Evolutionary conservation across 35 echinoderm and acorn worm genomes (phyloP).

Genomic region (Apostichopus californicus): DNA sequence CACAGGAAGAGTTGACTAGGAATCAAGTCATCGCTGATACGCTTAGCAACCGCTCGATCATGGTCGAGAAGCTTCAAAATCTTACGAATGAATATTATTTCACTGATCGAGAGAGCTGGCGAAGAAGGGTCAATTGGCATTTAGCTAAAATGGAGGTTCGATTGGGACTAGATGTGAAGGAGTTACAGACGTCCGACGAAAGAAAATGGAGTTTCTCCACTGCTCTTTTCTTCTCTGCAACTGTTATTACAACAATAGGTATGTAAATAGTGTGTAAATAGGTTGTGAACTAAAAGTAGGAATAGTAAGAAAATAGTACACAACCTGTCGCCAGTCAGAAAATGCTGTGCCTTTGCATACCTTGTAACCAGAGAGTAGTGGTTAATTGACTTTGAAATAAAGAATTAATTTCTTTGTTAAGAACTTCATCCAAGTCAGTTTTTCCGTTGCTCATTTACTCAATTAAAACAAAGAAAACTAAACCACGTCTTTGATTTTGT

Average conservation of each 20-base stretch:
- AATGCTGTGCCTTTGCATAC: too few species aligned
- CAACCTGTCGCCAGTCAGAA: too few species aligned
- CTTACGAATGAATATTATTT: neutral
- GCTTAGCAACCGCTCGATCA: neutral
- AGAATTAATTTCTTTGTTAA: too few species aligned
- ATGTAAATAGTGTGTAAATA: neutral
- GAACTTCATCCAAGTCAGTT: too few species aligned
- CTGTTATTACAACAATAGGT: constrained; percentile 48
- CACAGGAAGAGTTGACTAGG: neutral
- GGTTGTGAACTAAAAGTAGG: too few species aligned
- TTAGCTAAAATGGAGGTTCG: constrained; percentile 9
- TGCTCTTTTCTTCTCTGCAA: constrained; percentile 32
- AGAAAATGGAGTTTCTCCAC: constrained; percentile 33
- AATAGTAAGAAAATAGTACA: too few species aligned
- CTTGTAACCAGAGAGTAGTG: too few species aligned
- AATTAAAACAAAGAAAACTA: too few species aligned
- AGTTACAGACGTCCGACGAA: neutral
- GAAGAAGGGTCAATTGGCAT: neutral
- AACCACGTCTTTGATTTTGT: too few species aligned
- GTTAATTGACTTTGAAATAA: too few species aligned
- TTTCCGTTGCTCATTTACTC: too few species aligned
- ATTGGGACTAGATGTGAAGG: constrained; percentile 30
- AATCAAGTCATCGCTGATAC: neutral
- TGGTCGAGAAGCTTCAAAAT: constrained; percentile 26
- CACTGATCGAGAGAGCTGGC: neutral